Conservation (phyloP, 1,140 invertebrate genomes). For the Megalonaias nervosa region DNA sequence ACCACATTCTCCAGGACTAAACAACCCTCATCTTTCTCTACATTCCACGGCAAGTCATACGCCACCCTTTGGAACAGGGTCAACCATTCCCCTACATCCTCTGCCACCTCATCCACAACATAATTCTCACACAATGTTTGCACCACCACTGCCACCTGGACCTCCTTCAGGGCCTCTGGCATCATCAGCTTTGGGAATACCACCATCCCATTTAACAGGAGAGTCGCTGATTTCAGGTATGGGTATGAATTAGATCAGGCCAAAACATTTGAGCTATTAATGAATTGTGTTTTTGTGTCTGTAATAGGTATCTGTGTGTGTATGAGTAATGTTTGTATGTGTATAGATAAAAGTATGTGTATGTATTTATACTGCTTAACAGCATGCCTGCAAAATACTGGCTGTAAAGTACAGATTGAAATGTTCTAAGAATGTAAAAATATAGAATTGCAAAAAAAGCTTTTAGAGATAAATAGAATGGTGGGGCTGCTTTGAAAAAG, state of each 20-base stretch:
- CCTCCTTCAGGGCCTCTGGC: conserved; percentile 71
- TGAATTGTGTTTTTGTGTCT: background rate
- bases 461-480: too few species aligned
- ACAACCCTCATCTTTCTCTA: conserved; percentile 35
- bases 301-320: background rate
- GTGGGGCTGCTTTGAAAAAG: too few species aligned
- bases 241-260: background rate
- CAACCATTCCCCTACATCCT: conserved; percentile 74
- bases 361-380: too few species aligned
- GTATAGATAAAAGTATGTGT: too few species aligned
- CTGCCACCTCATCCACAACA: conserved; percentile 76
- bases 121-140: conserved; percentile 65
- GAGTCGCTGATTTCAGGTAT: conserved; percentile 53
- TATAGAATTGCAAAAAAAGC: too few species aligned
- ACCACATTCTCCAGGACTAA: conserved; percentile 37
- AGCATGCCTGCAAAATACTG: too few species aligned
- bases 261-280: too few species aligned
- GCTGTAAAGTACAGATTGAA: too few species aligned
- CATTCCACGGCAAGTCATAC: conserved; percentile 61
- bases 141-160: conserved; percentile 65
- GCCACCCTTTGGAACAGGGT: conserved; percentile 68
- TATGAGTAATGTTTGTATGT: too few species aligned
- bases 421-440: too few species aligned
- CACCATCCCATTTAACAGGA: conserved; percentile 35
- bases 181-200: conserved; percentile 24